Evolutionary conservation across 2,888 invertebrate genomes (phyloP).

Genomic region (Graphium colonna): DNA sequence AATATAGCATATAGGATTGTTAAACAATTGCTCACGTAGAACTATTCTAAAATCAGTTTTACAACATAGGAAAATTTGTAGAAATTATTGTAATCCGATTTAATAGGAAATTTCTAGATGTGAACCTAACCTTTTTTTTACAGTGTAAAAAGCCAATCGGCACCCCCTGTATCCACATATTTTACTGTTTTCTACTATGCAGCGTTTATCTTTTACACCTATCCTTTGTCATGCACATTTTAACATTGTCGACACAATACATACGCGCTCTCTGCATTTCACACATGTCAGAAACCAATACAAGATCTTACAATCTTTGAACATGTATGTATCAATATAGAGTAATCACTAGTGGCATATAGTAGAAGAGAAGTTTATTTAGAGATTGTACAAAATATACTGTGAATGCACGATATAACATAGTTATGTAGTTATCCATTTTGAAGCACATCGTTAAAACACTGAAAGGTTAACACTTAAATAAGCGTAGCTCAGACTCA

Average conservation of each 20-base stretch:
- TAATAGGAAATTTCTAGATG: not conserved
- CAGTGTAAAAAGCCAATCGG: not conserved
- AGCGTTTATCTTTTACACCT: not conserved
- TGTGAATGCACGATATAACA: constrained; percentile 12
- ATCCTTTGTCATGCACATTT: constrained; percentile 9
- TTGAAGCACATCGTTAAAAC: constrained; percentile 4
- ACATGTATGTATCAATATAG: not conserved
- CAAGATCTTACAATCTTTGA: not conserved
- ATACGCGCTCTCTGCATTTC: constrained; percentile 6
- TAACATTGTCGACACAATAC: not conserved
- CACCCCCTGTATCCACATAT: not conserved
- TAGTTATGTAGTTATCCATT: constrained; percentile 17
- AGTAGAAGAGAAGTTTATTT: constrained; percentile 7
- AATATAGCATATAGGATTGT: too few relatives aligned
- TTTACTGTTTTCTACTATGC: not conserved
- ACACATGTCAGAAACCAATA: not conserved
- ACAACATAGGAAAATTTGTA: not conserved
- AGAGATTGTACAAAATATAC: constrained; percentile 1
- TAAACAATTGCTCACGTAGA: not conserved
- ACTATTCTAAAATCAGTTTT: not conserved
- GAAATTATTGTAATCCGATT: not conserved
- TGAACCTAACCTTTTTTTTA: not conserved
- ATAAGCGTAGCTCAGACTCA: not conserved
- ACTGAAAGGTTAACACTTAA: not conserved
- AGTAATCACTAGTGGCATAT: constrained; percentile 7